These are phyloP conservation scores for Gracilinanus agilis DNA, from an alignment of 2,113 vertebrate species.

Conservation along the genomic window DNA sequence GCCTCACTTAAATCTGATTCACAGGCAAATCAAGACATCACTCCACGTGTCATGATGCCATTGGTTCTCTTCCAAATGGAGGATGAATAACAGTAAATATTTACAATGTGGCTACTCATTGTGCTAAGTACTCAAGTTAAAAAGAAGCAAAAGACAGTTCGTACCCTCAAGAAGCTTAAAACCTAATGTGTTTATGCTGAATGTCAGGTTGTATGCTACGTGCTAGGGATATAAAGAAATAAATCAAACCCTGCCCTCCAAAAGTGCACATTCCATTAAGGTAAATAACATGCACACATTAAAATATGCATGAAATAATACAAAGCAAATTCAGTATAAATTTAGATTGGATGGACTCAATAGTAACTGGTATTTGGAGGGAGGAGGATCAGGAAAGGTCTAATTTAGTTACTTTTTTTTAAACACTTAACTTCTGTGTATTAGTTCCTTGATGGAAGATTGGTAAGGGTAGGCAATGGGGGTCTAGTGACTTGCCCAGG, in stretches of 20 bases:
- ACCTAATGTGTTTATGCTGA: neutral
- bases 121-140: neutral
- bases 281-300: neutral
- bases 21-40: too few relatives aligned
- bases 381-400: neutral
- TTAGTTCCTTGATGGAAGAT: too few relatives aligned
- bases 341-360: neutral
- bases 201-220: neutral
- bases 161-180: neutral
- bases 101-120: neutral
- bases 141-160: neutral
- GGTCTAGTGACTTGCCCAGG: too few relatives aligned
- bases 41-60: too few relatives aligned
- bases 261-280: neutral
- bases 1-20: too few relatives aligned
- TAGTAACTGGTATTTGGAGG: neutral
- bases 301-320: neutral
- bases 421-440: too few relatives aligned
- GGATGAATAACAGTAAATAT: neutral
- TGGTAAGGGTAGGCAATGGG: too few relatives aligned
- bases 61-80: too few relatives aligned
- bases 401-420: too few relatives aligned
- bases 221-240: neutral
- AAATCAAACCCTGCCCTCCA: neutral
- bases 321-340: neutral